Evolutionary conservation across 2,888 invertebrate genomes (phyloP).

Genomic region (Amphipyra berbera): DNA sequence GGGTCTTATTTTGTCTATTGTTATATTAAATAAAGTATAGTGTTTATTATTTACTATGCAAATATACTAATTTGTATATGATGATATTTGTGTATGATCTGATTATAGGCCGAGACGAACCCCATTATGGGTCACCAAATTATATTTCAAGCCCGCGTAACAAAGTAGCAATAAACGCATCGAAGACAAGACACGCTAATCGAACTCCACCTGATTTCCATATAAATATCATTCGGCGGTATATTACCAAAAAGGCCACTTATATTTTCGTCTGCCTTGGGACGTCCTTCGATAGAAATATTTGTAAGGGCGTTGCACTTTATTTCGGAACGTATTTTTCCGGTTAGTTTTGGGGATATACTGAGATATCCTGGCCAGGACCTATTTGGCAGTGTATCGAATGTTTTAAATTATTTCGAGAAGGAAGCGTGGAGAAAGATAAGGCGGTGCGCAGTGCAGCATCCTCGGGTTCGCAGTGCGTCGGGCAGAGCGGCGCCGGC

Average conservation of each 20-base stretch:
- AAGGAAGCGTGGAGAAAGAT: constrained; percentile 72
- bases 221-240: constrained; percentile 66
- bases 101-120: constrained; percentile 34
- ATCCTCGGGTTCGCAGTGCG: constrained; percentile 81
- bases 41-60: too few relatives aligned
- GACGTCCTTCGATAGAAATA: constrained; percentile 67
- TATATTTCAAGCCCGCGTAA: constrained; percentile 69
- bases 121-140: constrained; percentile 31
- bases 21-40: too few relatives aligned
- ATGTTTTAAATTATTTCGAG: constrained; percentile 79
- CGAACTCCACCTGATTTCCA: constrained; percentile 72
- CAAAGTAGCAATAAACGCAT: constrained; percentile 75
- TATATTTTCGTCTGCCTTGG: constrained; percentile 62
- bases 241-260: constrained; percentile 62
- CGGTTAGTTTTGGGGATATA: constrained; percentile 42
- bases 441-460: constrained; percentile 86
- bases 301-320: constrained; percentile 61
- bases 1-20: too few relatives aligned
- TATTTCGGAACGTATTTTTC: constrained; percentile 49
- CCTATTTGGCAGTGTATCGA: constrained; percentile 81
- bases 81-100: too few relatives aligned
- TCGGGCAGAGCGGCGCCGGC: constrained; percentile 86
- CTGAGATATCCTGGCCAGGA: constrained; percentile 59
- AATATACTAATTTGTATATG: constrained; percentile 42
- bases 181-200: constrained; percentile 68